These are phyloP conservation scores for Actinia equina DNA, from an alignment of 64 coral and sea anemone species.

Conservation along the genomic window DNA sequence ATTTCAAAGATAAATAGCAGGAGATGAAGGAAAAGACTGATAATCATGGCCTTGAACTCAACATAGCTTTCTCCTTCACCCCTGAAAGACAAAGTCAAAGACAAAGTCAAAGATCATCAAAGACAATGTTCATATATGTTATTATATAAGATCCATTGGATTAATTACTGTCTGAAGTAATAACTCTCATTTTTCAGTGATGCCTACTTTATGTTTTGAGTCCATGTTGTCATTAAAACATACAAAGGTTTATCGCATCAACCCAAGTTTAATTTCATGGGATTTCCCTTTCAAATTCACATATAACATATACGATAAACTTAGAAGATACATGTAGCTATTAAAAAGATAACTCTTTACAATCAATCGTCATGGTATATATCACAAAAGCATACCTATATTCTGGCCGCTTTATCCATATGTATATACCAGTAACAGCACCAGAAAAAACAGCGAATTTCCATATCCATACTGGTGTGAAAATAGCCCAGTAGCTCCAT, in stretches of 20 bases:
- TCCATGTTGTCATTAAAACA: too few relatives aligned
- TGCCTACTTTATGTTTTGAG: too few relatives aligned
- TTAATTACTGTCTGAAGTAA: too few relatives aligned
- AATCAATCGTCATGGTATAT: too few relatives aligned
- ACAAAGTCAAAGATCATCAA: not conserved
- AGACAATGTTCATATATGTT: not conserved
- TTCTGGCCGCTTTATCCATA: constrained; percentile 81
- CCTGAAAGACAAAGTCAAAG: constrained; percentile 39
- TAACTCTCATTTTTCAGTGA: too few relatives aligned
- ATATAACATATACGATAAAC: too few relatives aligned
- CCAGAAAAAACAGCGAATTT: constrained; percentile 67
- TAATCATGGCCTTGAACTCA: constrained; percentile 98
- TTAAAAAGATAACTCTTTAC: too few relatives aligned
- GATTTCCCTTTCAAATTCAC: too few relatives aligned
- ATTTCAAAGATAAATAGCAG: constrained; percentile 91
- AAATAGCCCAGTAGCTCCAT: constrained; percentile 97
- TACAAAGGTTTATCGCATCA: too few relatives aligned
- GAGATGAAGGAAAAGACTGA: constrained; percentile 80
- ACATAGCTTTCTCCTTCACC: constrained; percentile 87
- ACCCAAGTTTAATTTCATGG: too few relatives aligned
- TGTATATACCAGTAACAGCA: constrained; percentile 70
- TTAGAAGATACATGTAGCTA: too few relatives aligned
- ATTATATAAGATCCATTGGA: too few relatives aligned
- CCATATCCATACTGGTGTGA: constrained; percentile 92
- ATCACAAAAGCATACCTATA: constrained; percentile 54